Evolutionary conservation across 1,140 invertebrate genomes (phyloP), one percentile per base, ranked within the genome.

Genomic region (Luehdorfia chinensis): DNA sequence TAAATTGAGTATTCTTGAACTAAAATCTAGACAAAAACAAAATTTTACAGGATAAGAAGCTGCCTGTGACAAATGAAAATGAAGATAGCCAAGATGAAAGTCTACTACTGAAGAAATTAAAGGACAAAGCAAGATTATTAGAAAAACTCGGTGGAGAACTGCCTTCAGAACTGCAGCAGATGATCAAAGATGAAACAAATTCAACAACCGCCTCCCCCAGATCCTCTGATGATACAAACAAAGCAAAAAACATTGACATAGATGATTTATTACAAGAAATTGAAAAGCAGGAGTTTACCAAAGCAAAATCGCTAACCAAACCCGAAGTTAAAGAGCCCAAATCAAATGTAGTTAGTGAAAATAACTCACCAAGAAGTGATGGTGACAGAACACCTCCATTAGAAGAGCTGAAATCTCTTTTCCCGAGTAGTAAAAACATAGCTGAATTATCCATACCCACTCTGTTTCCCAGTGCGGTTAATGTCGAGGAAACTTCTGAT

Each of bases 261-360:
- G 83, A 86, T 56, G 78, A 84, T 36, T 48, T 86, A 16, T 39
- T 86, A 55, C 61, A 79, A 52, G 78, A 84, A 58, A 86, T 86
- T 15, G 83, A 86, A 48, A 79, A 77, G 37, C 84, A 69, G 43
- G 83, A 86, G 59, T 44, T 86, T 1, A 75, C 75, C 2, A 85
- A 83, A 68, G 47, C 53, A 1, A 31, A 2, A 80, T 78, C 46
- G 14, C 49, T 5, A 79, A 72, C 49, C 46, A 54, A 16, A 63
- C n/a, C n/a, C n/a, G n/a, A n/a, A n/a, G n/a, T n/a, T n/a, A n/a
- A n/a, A n/a, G n/a, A n/a, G n/a, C 8, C 28, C 25, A 61, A 57
- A 34, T 58, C 62, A 1, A 71, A 57, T 44, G 36, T 16, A 6
- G 55, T 51, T 2, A 75, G 63, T 59, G 50, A 37, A 6, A 66